A percentile compares a stretch with the other conserved stretches of the same genome.
These are phyloP conservation scores for Anodontia alba DNA, from an alignment of 2,888 invertebrate species.

Conservation along the genomic window DNA sequence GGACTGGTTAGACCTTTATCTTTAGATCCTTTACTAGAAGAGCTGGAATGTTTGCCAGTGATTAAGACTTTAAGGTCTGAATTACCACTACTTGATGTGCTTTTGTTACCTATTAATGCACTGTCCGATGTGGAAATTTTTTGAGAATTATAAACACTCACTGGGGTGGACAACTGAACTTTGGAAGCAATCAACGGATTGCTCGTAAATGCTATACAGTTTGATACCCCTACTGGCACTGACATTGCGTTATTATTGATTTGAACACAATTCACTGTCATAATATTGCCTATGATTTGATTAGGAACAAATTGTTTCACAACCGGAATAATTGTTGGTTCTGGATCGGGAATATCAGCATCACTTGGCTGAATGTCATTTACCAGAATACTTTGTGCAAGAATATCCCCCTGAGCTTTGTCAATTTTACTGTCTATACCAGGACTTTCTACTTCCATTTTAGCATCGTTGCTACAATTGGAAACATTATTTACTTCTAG, in stretches of 20 bases:
- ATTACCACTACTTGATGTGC: conserved; percentile 66
- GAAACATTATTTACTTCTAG: conserved; percentile 24
- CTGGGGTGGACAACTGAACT: conserved; percentile 45
- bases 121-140: conserved; percentile 73
- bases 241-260: conserved; percentile 51
- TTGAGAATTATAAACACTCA: conserved; percentile 68
- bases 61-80: conserved; percentile 51
- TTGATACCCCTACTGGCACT: conserved; percentile 36
- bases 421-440: conserved; percentile 37
- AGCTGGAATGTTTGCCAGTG: conserved; percentile 75
- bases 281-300: conserved; percentile 57
- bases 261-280: conserved; percentile 53
- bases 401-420: conserved; percentile 45
- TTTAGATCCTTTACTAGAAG: conserved; percentile 46
- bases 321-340: conserved; percentile 50
- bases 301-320: conserved; percentile 60
- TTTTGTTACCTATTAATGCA: conserved; percentile 76
- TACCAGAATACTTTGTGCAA: conserved; percentile 55
- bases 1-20: conserved; percentile 51
- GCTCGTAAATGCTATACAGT: conserved; percentile 51
- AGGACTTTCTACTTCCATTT: conserved; percentile 29
- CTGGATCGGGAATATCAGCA: conserved; percentile 56
- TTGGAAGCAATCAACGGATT: conserved; percentile 57
- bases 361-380: conserved; percentile 59
- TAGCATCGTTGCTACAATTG: not conserved